Base-by-base conservation (phyloP, 2,113 vertebrate genomes). In the Myotis yumanensis region DNA sequence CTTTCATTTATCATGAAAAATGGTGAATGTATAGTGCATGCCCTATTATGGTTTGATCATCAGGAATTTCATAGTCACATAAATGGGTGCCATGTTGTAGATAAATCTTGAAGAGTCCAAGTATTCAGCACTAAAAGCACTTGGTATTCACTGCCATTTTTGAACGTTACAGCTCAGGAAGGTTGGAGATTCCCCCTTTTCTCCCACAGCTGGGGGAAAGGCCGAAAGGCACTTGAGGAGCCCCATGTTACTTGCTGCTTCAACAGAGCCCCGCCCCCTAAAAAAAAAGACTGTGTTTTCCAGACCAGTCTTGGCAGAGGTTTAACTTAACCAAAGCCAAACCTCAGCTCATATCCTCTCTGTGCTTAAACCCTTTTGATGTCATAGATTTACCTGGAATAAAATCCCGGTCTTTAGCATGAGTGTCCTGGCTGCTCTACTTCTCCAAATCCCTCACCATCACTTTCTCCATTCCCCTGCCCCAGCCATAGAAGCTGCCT, bases 1-100 rank as follows among this genome's bases (percentile, higher is more conserved):
- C 59, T 94, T 90, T 96, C 88, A 79, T 86, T 94, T 93, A 95
- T 52, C 76, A 17, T 92, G 71, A 81, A 92, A 91, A 90, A 48
- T 35, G 17, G 20, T 77, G 10, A 94, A 48, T 76, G 71, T 48
- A 83, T 43, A 84, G 92, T n/a, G 11, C 20, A n/a, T n/a, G 48
- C 5, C 57, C 54, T 91, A 8, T 80, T 94, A 72, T 32, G 15
- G 22, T 89, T 89, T 59, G 51, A 93, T 96, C 80, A 54, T 46
- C n/a, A 59, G 25, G 64, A 76, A 73, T 89, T 83, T 90, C 66
- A 76, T 88, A 23, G 5, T 46, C 57, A 54, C 7, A 22, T 79
- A 79, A 83, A 51, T 51, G 72, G 48, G 96, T 7, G 75, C 46
- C 51, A 54, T 72, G 37, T 51, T 82, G 68, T 3, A 72, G 46